Percentiles rank a stretch among this genome's conserved stretches.
phyloP scores from a whole-genome alignment of 2,888 invertebrate genomes.

The Apotomis turbidana region DNA sequence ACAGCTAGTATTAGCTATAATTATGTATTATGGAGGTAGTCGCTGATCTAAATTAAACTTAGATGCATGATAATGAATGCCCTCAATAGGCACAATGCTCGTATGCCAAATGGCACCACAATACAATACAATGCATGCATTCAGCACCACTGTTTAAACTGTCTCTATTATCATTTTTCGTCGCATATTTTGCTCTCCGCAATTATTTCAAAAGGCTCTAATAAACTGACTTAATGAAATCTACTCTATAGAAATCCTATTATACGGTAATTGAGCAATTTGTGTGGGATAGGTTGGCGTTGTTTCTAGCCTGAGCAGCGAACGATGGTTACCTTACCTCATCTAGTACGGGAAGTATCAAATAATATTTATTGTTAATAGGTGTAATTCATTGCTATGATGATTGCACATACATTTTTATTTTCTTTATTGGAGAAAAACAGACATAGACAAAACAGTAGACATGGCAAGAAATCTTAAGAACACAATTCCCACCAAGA shows the following conservation, averaged over 20 bases:
- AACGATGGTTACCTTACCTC: too few relatives aligned
- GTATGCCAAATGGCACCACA: conserved; percentile 47
- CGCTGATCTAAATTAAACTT: conserved; percentile 22
- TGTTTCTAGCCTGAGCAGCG: background rate
- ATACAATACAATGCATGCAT: conserved; percentile 66
- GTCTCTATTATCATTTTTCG: conserved; percentile 36
- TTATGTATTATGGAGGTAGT: background rate
- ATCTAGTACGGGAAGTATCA: too few relatives aligned
- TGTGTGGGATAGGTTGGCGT: background rate
- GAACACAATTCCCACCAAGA: too few relatives aligned
- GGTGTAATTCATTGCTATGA: too few relatives aligned
- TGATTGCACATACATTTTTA: too few relatives aligned
- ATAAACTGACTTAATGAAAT: conserved; percentile 32
- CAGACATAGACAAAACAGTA: too few relatives aligned
- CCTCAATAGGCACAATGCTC: conserved; percentile 54
- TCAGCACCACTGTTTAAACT: conserved; percentile 50
- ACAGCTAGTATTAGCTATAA: too few relatives aligned
- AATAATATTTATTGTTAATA: too few relatives aligned
- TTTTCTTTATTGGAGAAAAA: too few relatives aligned
- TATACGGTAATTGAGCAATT: conserved; percentile 9
- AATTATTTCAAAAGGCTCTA: conserved; percentile 26
- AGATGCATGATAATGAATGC: conserved; percentile 22
- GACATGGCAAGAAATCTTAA: too few relatives aligned
- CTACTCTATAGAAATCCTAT: conserved; percentile 17
- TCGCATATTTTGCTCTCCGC: conserved; percentile 27